Conservation (phyloP, 1,140 invertebrate genomes). For the Caenorhabditis briggsae region DNA sequence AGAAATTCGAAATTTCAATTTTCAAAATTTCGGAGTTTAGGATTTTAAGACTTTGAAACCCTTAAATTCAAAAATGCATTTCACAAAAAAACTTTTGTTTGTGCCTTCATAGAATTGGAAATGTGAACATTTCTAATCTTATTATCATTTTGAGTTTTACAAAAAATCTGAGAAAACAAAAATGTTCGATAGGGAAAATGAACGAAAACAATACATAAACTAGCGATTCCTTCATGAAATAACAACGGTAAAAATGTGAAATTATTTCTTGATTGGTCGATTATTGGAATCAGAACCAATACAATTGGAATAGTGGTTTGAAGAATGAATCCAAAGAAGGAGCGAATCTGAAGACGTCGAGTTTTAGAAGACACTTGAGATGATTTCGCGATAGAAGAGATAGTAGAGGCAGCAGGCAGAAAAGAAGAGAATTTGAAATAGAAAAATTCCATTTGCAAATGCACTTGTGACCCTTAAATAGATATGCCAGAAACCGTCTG, state of each 20-base stretch:
- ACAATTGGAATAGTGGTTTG: not conserved
- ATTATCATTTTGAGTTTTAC: no score
- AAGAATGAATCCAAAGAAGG: not conserved
- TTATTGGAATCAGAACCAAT: not conserved
- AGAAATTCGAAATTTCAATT: no score
- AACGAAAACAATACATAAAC: not conserved
- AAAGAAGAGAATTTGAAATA: slow-evolving; percentile 16
- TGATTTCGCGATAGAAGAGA: not conserved
- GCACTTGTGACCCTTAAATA: not conserved
- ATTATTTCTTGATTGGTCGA: not conserved
- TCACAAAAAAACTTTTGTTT: no score
- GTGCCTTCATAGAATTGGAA: no score
- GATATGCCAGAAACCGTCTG: not conserved
- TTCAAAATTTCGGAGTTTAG: no score
- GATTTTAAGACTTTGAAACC: no score
- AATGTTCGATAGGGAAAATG: not conserved
- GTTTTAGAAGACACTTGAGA: not conserved
- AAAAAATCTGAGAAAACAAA: not conserved
- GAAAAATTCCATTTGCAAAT: not conserved
- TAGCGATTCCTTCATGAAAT: not conserved
- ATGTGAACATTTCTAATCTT: no score
- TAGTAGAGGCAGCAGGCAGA: not conserved
- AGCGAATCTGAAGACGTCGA: not conserved
- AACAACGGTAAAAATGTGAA: not conserved
- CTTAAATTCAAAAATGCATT: no score